Percentiles rank a stretch among this genome's conserved stretches.
Evolutionary conservation across 2,888 invertebrate species (phyloP).

Genomic region (Antheraea assamensis): DNA sequence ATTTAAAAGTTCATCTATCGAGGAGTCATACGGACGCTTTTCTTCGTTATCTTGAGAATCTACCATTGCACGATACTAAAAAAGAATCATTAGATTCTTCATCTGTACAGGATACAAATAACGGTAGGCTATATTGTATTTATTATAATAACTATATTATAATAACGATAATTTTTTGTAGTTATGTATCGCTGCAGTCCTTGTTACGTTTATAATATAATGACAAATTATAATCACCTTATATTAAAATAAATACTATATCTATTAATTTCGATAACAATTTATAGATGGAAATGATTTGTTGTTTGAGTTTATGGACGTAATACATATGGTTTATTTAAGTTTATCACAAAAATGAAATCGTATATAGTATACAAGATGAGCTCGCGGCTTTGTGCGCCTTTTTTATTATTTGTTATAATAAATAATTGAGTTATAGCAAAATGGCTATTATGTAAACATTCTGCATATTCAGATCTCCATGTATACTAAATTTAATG

Average conservation of each 20-base stretch:
- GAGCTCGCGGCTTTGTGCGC: too few species aligned
- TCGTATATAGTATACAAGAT: too few species aligned
- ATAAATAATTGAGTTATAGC: too few species aligned
- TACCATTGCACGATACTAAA: neutral
- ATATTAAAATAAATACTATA: neutral
- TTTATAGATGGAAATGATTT: neutral
- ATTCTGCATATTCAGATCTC: too few species aligned
- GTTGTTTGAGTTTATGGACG: neutral
- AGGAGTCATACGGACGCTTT: conserved; percentile 6
- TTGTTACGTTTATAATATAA: neutral
- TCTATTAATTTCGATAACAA: neutral
- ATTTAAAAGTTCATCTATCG: conserved; percentile 24
- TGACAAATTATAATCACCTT: neutral
- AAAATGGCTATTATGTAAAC: too few species aligned
- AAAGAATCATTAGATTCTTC: neutral
- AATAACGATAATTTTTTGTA: neutral
- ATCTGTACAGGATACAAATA: neutral
- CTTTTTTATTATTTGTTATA: too few species aligned
- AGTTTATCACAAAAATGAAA: too few species aligned
- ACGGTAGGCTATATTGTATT: neutral
- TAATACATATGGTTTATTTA: neutral
- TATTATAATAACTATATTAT: conserved; percentile 2
- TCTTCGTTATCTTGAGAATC: neutral
- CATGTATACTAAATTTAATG: too few species aligned
- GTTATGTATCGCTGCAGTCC: neutral